Evolutionary conservation across 2,797 vertebrate genomes (phyloP).

Genomic region (Serranus cabrilla): DNA sequence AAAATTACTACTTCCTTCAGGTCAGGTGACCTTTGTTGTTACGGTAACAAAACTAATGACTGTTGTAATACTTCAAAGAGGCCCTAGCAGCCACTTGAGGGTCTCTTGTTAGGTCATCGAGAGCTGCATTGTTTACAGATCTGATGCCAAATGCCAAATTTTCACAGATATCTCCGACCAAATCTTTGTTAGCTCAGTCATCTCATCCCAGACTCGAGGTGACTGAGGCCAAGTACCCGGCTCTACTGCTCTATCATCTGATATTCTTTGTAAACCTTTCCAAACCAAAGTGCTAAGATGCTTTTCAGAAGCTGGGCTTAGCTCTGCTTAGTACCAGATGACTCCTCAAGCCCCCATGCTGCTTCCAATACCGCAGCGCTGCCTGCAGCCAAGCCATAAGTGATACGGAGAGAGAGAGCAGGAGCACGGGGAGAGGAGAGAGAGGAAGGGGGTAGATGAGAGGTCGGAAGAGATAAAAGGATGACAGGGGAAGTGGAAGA

Average conservation of each 20-base stretch:
- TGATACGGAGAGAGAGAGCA: conserved; percentile 43
- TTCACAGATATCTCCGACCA: conserved; percentile 20
- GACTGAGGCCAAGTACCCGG: conserved; percentile 47
- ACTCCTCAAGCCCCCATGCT: conserved; percentile 68
- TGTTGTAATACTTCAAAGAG: not conserved
- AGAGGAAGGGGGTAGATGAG: conserved; percentile 59
- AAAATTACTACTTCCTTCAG: too few relatives aligned
- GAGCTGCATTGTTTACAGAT: not conserved
- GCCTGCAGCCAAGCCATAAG: conserved; percentile 65
- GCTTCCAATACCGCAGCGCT: conserved; percentile 55
- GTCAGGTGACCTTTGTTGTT: too few relatives aligned
- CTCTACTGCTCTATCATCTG: conserved; percentile 56
- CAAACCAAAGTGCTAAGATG: conserved; percentile 59
- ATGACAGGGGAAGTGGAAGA: conserved; percentile 55
- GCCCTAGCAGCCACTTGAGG: not conserved
- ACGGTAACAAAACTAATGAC: too few relatives aligned
- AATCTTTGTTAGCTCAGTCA: conserved; percentile 17
- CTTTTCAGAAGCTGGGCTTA: conserved; percentile 68
- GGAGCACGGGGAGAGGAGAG: conserved; percentile 22
- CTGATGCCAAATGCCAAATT: not conserved
- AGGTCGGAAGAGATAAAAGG: conserved; percentile 65
- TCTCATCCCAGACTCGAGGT: conserved; percentile 6
- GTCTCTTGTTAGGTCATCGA: not conserved
- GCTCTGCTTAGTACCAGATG: conserved; percentile 68
- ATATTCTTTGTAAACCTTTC: conserved; percentile 62